A percentile compares a stretch with the other conserved stretches of the same genome.
Evolutionary conservation across 2,113 vertebrate genomes (phyloP).

Genomic region (Tympanuchus pallidicinctus): DNA sequence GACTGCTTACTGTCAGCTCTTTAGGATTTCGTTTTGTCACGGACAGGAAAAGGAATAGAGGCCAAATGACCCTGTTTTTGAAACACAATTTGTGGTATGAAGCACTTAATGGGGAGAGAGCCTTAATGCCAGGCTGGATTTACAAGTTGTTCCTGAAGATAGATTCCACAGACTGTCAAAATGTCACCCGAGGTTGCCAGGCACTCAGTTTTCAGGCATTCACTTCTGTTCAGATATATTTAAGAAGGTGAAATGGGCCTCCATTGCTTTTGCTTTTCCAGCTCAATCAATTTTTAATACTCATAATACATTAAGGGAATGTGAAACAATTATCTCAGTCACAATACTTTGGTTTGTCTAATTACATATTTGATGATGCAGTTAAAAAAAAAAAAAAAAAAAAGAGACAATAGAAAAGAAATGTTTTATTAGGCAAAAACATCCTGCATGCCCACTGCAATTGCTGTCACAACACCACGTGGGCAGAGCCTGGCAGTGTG

Average conservation of each 20-base stretch:
- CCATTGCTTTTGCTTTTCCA: not conserved
- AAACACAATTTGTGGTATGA: not conserved
- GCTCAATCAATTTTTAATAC: slow-evolving; percentile 15
- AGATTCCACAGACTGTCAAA: not conserved
- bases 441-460: not conserved
- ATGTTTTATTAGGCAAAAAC: not conserved
- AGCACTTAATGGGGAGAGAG: not conserved
- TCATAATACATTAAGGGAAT: not conserved
- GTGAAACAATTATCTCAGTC: slow-evolving; percentile 49
- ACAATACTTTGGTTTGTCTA: not conserved
- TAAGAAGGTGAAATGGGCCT: not conserved
- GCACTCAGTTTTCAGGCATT: not conserved
- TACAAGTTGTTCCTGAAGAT: not conserved
- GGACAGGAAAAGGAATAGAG: not conserved
- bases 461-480: not conserved
- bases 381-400: not conserved
- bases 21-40: not conserved
- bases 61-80: not conserved
- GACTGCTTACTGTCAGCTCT: not conserved
- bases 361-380: not conserved
- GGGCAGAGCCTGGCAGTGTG: not conserved
- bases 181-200: not conserved
- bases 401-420: not conserved
- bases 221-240: not conserved
- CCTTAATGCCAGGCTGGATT: not conserved